Evolutionary conservation across 2,797 vertebrate species (phyloP), one percentile per base, ranked within the genome.

Genomic region (Halcyon chelicuti): DNA sequence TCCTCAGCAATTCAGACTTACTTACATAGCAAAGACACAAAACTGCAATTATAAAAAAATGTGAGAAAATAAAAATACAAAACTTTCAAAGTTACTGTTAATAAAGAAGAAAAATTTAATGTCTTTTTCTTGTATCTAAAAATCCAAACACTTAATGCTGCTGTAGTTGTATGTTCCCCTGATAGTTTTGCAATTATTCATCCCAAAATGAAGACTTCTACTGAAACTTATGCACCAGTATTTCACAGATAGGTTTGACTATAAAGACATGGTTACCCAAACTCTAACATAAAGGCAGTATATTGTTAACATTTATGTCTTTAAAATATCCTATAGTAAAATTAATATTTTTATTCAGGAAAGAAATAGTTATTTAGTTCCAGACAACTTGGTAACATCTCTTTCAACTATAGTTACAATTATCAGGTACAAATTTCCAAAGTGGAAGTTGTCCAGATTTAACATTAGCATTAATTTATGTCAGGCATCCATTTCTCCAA

Each of bases 391-490:
- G 96, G 93, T 95, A 98, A 97, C 83, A 97, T 96, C 91, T 98
- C 95, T 97, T 98, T 97, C 93, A 97, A 93, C 93, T 97, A 92
- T 54, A 98, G 94, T 97, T 97, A 96, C 77, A 97, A 98, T 97
- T 98, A 98, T 89, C 92, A 97, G 40, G 92, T 94, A 97, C 13
- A 91, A 97, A 97, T 92, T 96, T 98, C 73, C 78, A 97, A 97
- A 97, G 96, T 70, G 96, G 91, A 97, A 97, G 68, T 97, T 97
- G 97, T 98, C 96, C 97, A 96, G 96, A 97, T 96, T 97, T 97
- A 98, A 96, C 94, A 97, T 95, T 97, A 97, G 93, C 95, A 97
- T 97, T 97, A 98, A 98, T 98, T 97, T 98, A 98, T 96, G 95
- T 97, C 96, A 97, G 93, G 92, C 88, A 98, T 97, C 95, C 96